phyloP scores from a whole-genome alignment of 2,888 invertebrate genomes.

The Leucania comma region DNA sequence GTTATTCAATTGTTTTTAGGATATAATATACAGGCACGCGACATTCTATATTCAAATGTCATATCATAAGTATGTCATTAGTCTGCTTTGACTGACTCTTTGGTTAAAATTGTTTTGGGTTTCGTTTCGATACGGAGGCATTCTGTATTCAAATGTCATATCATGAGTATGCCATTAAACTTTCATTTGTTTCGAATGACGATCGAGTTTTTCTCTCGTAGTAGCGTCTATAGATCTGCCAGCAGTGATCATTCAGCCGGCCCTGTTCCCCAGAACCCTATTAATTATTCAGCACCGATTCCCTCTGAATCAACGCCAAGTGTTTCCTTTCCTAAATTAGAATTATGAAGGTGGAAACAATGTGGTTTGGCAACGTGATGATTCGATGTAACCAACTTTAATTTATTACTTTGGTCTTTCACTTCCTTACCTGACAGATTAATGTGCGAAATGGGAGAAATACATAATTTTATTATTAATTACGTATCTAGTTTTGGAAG shows the following conservation, averaged over 20 bases:
- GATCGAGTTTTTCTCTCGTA: conserved; percentile 43
- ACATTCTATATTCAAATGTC: conserved; percentile 9
- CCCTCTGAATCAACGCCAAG: conserved; percentile 73
- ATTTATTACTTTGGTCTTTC: conserved; percentile 60
- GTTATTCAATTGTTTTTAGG: conserved; percentile 9
- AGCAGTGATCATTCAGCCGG: conserved; percentile 49
- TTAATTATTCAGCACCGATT: conserved; percentile 85
- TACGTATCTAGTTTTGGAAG: conserved; percentile 20
- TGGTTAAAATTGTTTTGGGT: not conserved
- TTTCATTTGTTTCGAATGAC: conserved; percentile 22
- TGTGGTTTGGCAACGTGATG: conserved; percentile 76
- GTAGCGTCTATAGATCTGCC: conserved; percentile 54
- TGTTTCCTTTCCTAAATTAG: conserved; percentile 67
- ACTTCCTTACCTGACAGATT: conserved; percentile 62
- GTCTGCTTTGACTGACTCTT: not conserved
- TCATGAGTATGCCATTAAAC: conserved; percentile 8
- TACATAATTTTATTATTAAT: conserved; percentile 46
- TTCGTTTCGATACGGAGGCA: not conserved
- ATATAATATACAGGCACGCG: not conserved
- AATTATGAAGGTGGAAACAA: conserved; percentile 81
- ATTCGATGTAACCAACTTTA: conserved; percentile 67
- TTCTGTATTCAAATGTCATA: conserved; percentile 27
- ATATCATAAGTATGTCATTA: not conserved
- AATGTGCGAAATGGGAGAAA: conserved; percentile 59
- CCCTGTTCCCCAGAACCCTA: conserved; percentile 59